Base-by-base conservation (phyloP, 2,113 vertebrate species). In the Dendrocopos noguchii region DNA sequence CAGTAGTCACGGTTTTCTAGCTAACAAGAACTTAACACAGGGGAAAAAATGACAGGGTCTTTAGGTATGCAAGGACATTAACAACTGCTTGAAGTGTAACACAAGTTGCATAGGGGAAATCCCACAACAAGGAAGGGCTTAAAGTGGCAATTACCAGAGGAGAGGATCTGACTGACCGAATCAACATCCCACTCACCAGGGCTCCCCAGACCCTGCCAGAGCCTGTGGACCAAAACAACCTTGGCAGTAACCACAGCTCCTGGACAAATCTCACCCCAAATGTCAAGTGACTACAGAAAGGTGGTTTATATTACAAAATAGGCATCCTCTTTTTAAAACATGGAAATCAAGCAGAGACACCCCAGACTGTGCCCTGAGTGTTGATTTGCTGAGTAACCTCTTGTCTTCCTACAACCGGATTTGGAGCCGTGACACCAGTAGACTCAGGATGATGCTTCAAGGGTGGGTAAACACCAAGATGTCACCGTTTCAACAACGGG, bases 301-400 rank as follows among this genome's bases (percentile, higher is more conserved):
- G 12, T 15, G 10, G 5, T 42, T 53, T 24, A 4, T 12, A 56
- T 8, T 13, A 86, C 1, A 1, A 29, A 84, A 52, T 0, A 0
- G 15, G 29, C 18, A 61, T 6, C 19, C 39, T 9, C 55, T 57
- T 63, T 53, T 28, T 46, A 52, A 60, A 74, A 44, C 27, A 20
- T 2, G 7, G 31, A 56, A 88, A 80, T 19, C 8, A 36, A 50
- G 61, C 17, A 16, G 42, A n/a, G 10, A 64, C 42, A 34, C 2
- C 52, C 33, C 61, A n/a, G 9, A 31, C 11, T 6, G 17, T 3
- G 8, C 71, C 55, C 20, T 15, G 25, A 24, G 42, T 2, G 6
- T 39, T 0, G 39, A n/a, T 34, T 47, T 46, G 7, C 21, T 0
- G 4, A 60, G 34, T 29, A 47, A 8, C 64, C 14, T 67, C 67